phyloP scores from a whole-genome alignment of 2,113 vertebrate genomes.

The Sylvietta virens region DNA sequence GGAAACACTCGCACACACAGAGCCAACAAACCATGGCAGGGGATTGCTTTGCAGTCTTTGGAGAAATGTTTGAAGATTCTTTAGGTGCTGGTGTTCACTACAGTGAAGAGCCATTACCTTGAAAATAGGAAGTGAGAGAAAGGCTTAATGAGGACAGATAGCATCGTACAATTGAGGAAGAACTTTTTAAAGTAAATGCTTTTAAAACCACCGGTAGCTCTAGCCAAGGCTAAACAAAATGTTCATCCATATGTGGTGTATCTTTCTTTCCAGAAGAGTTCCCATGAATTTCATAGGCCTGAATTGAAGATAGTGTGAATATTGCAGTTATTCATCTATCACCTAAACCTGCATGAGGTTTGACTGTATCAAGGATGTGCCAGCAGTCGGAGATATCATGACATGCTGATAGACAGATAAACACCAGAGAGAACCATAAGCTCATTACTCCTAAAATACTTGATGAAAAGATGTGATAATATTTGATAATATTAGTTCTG shows the following conservation, averaged over 20 bases:
- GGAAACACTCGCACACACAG: neutral
- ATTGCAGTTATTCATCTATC: neutral
- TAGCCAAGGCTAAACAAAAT: neutral
- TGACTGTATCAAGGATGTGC: neutral
- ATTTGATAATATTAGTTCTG: neutral
- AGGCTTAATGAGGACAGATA: neutral
- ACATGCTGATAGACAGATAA: neutral
- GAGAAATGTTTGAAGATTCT: neutral
- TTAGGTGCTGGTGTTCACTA: neutral
- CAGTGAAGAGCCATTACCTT: neutral
- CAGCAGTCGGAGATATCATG: neutral
- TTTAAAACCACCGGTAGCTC: neutral
- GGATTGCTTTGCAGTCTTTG: neutral
- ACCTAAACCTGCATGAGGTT: neutral
- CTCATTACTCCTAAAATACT: neutral
- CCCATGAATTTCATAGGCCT: neutral
- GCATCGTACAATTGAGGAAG: neutral
- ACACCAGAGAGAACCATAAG: neutral
- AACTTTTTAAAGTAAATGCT: neutral
- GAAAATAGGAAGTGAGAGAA: slow-evolving; percentile 5
- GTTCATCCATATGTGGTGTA: neutral
- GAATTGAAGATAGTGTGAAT: neutral
- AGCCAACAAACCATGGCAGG: neutral
- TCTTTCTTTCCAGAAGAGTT: neutral
- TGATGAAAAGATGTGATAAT: neutral